phyloP scores from a whole-genome alignment of 1,140 invertebrate species.

The Xylocopa sonorina region DNA sequence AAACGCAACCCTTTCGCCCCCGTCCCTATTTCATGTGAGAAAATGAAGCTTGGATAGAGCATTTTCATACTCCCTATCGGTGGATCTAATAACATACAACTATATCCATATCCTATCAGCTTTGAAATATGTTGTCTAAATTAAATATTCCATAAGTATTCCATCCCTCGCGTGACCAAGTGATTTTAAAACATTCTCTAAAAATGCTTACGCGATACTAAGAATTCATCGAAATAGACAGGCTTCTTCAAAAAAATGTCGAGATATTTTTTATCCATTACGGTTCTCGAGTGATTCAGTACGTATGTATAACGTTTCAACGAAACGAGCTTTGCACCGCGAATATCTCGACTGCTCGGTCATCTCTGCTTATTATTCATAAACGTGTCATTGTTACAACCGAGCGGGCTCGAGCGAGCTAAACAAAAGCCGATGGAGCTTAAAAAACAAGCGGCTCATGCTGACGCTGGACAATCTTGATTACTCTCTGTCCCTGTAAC shows the following conservation, averaged over 20 bases:
- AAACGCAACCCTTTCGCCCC: background rate
- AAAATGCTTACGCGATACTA: no score
- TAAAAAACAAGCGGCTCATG: background rate
- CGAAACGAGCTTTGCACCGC: background rate
- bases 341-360: background rate
- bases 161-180: no score
- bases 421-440: background rate
- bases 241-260: no score
- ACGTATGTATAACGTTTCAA: background rate
- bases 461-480: background rate
- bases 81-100: constrained; percentile 33
- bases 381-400: background rate
- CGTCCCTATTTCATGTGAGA: constrained; percentile 49
- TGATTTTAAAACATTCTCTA: no score
- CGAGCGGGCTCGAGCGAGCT: background rate
- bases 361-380: constrained; percentile 5
- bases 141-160: no score
- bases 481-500: background rate
- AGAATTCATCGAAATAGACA: no score
- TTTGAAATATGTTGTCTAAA: background rate
- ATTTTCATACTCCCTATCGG: constrained; percentile 31
- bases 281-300: background rate
- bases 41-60: constrained; percentile 36
- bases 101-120: background rate
- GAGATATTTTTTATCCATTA: no score